phyloP scores from a whole-genome alignment of 2,113 vertebrate species.

The Romanogobio albipinnatus region DNA sequence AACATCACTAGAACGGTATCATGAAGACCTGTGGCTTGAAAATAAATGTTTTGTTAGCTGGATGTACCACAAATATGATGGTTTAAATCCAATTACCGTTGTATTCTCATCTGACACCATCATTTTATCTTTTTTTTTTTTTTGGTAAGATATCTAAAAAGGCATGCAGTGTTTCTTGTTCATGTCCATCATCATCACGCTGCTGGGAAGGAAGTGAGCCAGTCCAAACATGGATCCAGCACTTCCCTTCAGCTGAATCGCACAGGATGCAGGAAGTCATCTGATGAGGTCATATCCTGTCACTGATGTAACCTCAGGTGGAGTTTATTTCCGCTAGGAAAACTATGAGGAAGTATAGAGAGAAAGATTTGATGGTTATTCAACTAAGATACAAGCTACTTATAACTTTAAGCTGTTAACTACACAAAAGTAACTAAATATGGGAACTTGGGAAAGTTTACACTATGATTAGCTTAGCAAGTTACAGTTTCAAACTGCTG shows the following conservation, averaged over 20 bases:
- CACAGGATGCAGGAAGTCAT: slow-evolving; percentile 55
- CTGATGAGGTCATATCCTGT: slow-evolving; percentile 43
- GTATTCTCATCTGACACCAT: neutral
- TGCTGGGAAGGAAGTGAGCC: neutral
- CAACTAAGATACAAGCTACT: neutral
- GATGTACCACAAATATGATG: neutral
- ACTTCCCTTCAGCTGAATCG: slow-evolving; percentile 37
- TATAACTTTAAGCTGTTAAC: neutral
- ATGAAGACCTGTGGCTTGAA: neutral
- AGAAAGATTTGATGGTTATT: neutral
- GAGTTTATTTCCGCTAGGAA: slow-evolving; percentile 45
- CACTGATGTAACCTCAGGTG: slow-evolving; percentile 50
- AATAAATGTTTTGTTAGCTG: neutral
- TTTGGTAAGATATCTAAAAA: neutral
- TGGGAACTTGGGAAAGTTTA: neutral
- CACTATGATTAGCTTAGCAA: neutral
- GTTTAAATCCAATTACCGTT: neutral
- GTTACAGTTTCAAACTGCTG: neutral
- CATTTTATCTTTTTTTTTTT: neutral
- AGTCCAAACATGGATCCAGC: slow-evolving; percentile 38
- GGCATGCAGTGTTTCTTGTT: neutral
- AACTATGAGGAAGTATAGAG: slow-evolving; percentile 4
- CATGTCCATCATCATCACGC: neutral
- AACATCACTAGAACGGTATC: neutral
- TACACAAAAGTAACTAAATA: neutral